These are phyloP conservation scores for Cryptomyrus ogoouensis DNA, from an alignment of 2,113 vertebrate species.

Conservation along the genomic window DNA sequence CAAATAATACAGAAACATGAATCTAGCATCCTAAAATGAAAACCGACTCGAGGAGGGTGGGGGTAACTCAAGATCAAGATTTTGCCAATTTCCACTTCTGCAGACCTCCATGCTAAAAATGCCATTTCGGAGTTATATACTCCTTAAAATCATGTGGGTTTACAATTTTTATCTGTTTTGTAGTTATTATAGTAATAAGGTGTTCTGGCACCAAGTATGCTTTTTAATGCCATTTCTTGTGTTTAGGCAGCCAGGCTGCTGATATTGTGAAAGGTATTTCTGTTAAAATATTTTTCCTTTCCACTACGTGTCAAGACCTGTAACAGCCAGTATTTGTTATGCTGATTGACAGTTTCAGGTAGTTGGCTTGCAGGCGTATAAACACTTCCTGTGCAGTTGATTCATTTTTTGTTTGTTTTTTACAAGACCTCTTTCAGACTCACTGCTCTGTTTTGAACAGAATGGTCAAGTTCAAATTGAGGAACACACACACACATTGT, in stretches of 20 bases:
- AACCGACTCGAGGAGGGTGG: background rate
- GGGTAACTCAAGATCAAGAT: background rate
- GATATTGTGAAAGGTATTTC: background rate
- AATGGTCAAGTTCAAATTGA: background rate
- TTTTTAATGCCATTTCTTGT: background rate
- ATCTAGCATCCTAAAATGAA: background rate
- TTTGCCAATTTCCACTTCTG: background rate
- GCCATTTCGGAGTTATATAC: background rate
- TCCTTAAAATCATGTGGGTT: background rate
- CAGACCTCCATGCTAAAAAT: background rate
- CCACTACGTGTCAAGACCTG: background rate
- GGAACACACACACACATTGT: background rate
- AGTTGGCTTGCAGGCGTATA: background rate
- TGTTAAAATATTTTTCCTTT: background rate
- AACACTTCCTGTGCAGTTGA: background rate
- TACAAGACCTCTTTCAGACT: background rate
- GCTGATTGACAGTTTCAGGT: background rate
- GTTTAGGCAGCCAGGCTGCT: background rate
- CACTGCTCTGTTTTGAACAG: background rate
- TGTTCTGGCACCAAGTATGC: background rate
- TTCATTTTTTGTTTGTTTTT: background rate
- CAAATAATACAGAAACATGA: background rate
- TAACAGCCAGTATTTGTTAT: background rate
- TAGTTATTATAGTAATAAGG: background rate
- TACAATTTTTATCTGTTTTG: background rate